Evolutionary conservation across 2,888 invertebrate species (phyloP), one percentile per base, ranked within the genome.

Genomic region (Ormyrus pomaceus): DNA sequence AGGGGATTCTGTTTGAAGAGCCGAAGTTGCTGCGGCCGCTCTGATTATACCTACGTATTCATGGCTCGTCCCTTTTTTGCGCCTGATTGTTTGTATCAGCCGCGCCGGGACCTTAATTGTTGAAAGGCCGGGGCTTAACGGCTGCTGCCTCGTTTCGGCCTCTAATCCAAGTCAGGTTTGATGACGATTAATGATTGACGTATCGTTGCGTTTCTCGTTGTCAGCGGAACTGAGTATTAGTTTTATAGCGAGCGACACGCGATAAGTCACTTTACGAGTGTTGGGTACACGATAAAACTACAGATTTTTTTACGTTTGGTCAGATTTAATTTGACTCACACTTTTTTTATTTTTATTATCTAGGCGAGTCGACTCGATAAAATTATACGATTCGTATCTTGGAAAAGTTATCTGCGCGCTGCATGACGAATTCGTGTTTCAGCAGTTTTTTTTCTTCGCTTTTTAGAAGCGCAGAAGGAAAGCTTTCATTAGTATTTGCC

Each of bases 1-100:
- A 34, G 10, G 11, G 61, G 8, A 61, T 61, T 71, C 71, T 71
- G 59, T 68, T 68, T 68, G 68, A 68, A 68, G 68, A 58, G 70
- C 61, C 51, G 34, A 34, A 34, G 34, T 19, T 61, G 34, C 51
- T 51, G 50, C n/a, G 34, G 19, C 11, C n/a, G 59, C 71, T 71
- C 71, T 46, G 59, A 71, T 71, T 71, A 51, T 51, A 61, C 50
- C 34, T 34, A 61, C 34, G 46, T 11, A 19, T 48, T 58, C 69
- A 48, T 34, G 13, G 6, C 34, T 59, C 4, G 11, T 34, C 58
- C 34, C 55, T 34, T 7, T 45, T 45, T 68, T 34, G 34, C 34
- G 34, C 34, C 34, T 34, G 34, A 34, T 34, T 34, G 34, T 34
- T 34, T 34, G 34, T 34, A 34, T 34, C 34, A 34, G 34, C 55